These are phyloP conservation scores for Uromys caudimaculatus DNA, from an alignment of 2,797 vertebrate species.

Conservation along the genomic window DNA sequence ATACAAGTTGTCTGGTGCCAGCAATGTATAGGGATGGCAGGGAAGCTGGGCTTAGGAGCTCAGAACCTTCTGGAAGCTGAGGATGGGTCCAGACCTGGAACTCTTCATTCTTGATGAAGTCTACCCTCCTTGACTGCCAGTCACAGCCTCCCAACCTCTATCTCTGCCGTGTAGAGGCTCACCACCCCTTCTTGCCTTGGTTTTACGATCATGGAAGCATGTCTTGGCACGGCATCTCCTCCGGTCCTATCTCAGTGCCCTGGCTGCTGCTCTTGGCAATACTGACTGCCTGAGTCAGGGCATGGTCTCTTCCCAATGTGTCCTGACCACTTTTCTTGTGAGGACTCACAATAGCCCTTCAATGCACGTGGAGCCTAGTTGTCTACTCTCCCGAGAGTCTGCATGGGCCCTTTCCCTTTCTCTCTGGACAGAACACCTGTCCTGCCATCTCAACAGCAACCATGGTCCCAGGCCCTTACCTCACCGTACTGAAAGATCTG, in stretches of 20 bases:
- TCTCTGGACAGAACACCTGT: background rate
- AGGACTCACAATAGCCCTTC: background rate
- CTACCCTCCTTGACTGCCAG: background rate
- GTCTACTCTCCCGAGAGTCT: no score
- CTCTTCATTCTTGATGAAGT: rapidly evolving
- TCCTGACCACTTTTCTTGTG: background rate
- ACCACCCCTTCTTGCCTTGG: background rate
- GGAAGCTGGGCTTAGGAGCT: background rate
- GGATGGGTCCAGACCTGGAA: background rate
- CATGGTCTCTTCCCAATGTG: rapidly evolving
- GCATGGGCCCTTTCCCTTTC: rapidly evolving
- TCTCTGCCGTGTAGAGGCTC: background rate
- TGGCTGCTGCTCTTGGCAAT: background rate
- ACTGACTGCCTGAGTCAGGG: background rate
- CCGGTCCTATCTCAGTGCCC: background rate
- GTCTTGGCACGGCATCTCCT: no score
- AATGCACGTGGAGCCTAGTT: rapidly evolving
- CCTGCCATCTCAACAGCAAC: background rate
- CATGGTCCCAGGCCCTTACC: background rate
- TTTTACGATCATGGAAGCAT: rapidly evolving
- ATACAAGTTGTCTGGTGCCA: background rate
- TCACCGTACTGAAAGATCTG: no score
- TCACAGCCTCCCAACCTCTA: background rate
- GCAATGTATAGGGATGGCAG: background rate
- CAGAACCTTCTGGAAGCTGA: background rate